Conservation (phyloP, 2,113 vertebrate genomes). For the Monarcha castaneiventris region DNA sequence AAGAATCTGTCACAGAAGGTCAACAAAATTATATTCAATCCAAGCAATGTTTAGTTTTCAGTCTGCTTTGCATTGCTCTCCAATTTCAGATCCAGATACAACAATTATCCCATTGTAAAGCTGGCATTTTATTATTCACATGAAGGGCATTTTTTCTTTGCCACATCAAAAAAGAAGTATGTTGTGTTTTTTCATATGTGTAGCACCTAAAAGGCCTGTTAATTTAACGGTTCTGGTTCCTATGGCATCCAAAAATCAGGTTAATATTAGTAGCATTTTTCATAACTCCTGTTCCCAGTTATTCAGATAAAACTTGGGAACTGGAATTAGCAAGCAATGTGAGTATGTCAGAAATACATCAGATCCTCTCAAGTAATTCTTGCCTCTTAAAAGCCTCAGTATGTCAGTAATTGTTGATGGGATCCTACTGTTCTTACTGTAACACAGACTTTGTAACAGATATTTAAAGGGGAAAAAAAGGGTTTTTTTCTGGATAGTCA, state of each 20-base stretch:
- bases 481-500: not conserved
- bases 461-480: not conserved
- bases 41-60: conserved; percentile 1
- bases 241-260: not conserved
- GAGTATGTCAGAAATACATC: not conserved
- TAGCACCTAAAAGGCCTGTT: not conserved
- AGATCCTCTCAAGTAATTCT: not conserved
- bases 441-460: not conserved
- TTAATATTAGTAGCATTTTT: not conserved
- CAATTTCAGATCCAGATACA: not conserved
- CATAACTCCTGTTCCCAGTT: not conserved
- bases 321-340: not conserved
- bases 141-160: not conserved
- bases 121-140: not conserved
- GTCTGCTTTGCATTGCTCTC: not conserved
- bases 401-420: not conserved
- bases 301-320: not conserved
- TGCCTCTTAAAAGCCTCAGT: not conserved
- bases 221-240: not conserved
- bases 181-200: not conserved
- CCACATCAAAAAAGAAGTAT: not conserved
- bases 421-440: not conserved
- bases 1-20: not conserved
- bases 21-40: not conserved
- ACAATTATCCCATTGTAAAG: not conserved